A percentile compares a stretch with the other conserved stretches of the same genome.
Conservation (phyloP, 2,113 vertebrate species). For the Labeo catla region DNA sequence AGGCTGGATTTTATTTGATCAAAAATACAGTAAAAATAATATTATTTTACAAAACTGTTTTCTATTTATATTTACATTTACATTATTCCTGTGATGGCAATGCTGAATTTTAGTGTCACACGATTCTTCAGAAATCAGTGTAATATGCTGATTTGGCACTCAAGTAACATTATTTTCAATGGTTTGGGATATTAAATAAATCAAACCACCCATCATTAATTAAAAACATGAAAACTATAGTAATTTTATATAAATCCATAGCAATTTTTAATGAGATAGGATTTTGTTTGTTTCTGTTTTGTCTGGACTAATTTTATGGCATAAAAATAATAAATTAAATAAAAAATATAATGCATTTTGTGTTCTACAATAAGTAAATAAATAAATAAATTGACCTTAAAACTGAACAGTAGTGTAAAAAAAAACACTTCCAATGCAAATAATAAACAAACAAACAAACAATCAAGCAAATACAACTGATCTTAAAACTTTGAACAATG, state of each 20-base stretch:
- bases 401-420: background rate
- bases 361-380: too few relatives aligned
- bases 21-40: background rate
- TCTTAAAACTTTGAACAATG: too few relatives aligned
- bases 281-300: too few relatives aligned
- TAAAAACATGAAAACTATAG: too few relatives aligned
- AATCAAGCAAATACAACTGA: too few relatives aligned
- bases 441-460: too few relatives aligned
- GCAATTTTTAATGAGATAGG: background rate
- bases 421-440: too few relatives aligned
- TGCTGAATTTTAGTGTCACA: background rate
- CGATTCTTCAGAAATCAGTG: background rate
- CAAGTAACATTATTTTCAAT: background rate
- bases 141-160: background rate
- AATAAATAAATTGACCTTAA: background rate
- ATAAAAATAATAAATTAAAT: too few relatives aligned
- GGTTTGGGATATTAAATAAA: background rate
- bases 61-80: background rate
- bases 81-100: background rate
- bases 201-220: too few relatives aligned
- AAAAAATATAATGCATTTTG: too few relatives aligned
- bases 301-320: too few relatives aligned
- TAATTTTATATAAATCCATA: too few relatives aligned
- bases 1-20: background rate
- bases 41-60: background rate